A percentile compares a stretch with the other conserved stretches of the same genome.
Conservation (phyloP, 2,888 invertebrate species). For the Macaria liturata region DNA sequence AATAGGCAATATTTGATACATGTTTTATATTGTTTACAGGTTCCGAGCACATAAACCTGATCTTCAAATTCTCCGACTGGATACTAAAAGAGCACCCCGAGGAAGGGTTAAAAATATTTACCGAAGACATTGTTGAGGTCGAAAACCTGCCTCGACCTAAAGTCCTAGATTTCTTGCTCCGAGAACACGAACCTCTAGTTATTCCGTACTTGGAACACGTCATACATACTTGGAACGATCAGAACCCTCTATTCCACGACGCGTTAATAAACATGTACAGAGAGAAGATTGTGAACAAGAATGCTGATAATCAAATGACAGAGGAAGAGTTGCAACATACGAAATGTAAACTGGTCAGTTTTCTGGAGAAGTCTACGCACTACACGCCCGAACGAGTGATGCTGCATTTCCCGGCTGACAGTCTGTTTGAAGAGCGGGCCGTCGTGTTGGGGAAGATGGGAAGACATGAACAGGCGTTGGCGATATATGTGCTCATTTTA, state of each 20-base stretch:
- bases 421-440: constrained; percentile 95
- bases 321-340: constrained; percentile 68
- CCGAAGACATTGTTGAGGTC: constrained; percentile 93
- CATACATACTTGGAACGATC: constrained; percentile 94
- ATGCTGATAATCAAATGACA: constrained; percentile 48
- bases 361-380: constrained; percentile 90
- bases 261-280: constrained; percentile 94
- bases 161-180: constrained; percentile 94
- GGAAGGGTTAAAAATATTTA: constrained; percentile 95
- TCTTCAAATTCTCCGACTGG: constrained; percentile 97
- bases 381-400: constrained; percentile 95
- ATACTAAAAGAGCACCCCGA: constrained; percentile 93
- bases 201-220: constrained; percentile 98
- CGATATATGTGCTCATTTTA: constrained; percentile 95
- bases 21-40: too few species aligned
- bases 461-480: constrained; percentile 95
- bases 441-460: constrained; percentile 96
- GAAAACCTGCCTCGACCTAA: constrained; percentile 94
- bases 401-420: constrained; percentile 92
- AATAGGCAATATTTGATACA: too few species aligned
- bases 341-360: constrained; percentile 86
- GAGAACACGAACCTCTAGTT: constrained; percentile 90
- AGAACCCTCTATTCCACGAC: constrained; percentile 93
- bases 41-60: constrained; percentile 90
- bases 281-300: constrained; percentile 85